Percentiles rank a stretch among this genome's conserved stretches.
Conservation (phyloP, 2,113 vertebrate genomes). For the Meles meles region DNA sequence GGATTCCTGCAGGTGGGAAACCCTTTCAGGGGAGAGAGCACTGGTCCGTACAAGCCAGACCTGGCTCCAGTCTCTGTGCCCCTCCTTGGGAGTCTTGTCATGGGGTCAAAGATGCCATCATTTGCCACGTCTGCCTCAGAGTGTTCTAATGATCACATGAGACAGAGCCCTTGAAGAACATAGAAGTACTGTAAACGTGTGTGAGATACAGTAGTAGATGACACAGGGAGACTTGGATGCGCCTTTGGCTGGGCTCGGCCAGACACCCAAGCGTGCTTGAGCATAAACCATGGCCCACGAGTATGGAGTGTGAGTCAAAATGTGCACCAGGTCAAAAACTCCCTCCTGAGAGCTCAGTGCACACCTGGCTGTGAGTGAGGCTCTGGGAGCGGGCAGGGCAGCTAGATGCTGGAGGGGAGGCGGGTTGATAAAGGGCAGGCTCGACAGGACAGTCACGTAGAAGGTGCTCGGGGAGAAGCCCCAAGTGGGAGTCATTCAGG, state of each 20-base stretch:
- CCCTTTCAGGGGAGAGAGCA: background rate
- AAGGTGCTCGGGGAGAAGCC: background rate
- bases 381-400: background rate
- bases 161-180: background rate
- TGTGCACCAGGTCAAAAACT: background rate
- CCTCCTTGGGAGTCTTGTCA: background rate
- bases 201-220: background rate
- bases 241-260: background rate
- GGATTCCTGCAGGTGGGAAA: background rate
- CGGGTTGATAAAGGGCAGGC: background rate
- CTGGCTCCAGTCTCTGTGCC: background rate
- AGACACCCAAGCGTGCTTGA: background rate
- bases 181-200: background rate
- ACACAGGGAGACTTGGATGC: background rate
- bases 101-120: background rate
- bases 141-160: background rate
- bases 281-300: background rate
- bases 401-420: background rate
- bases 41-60: background rate
- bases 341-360: background rate
- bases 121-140: background rate
- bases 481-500: background rate
- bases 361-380: rapidly evolving
- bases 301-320: background rate
- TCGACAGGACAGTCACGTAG: rapidly evolving